A percentile compares a stretch with the other conserved stretches of the same genome.
phyloP scores from a whole-genome alignment of 2,888 invertebrate species.

The Neocrepidodera transversa region DNA sequence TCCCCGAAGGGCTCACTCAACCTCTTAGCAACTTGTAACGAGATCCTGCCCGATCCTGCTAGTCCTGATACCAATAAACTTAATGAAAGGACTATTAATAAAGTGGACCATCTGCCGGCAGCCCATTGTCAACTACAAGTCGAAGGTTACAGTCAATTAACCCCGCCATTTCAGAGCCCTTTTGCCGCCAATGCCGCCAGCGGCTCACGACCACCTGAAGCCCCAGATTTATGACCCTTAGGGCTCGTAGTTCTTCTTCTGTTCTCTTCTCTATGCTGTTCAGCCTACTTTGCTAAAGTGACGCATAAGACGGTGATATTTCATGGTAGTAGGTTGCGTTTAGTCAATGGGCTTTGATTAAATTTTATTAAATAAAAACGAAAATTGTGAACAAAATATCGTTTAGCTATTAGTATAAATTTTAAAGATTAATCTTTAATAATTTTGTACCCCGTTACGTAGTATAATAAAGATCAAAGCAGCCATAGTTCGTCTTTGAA shows the following conservation, averaged over 20 bases:
- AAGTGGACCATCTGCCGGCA: constrained; percentile 30
- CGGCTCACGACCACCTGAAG: constrained; percentile 29
- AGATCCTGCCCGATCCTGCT: not conserved
- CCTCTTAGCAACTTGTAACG: constrained; percentile 12
- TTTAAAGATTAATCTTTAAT: too few relatives aligned
- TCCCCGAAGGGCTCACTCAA: not conserved
- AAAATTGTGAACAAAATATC: too few relatives aligned
- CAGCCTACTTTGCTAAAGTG: constrained; percentile 20
- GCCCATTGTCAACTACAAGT: constrained; percentile 36
- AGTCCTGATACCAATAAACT: constrained; percentile 17
- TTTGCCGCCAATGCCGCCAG: constrained; percentile 14
- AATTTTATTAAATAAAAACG: too few relatives aligned
- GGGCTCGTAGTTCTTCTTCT: constrained; percentile 2
- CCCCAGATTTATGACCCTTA: constrained; percentile 24
- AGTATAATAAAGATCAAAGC: too few relatives aligned
- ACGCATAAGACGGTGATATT: constrained; percentile 14
- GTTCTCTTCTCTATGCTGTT: not conserved
- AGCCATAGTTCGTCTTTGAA: too few relatives aligned
- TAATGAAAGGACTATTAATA: constrained; percentile 35
- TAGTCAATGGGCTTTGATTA: not conserved
- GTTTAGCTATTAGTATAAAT: too few relatives aligned
- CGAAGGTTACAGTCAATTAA: constrained; percentile 37
- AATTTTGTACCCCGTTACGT: too few relatives aligned
- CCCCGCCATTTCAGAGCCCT: constrained; percentile 25
- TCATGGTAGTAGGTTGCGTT: constrained; percentile 1